Conservation (phyloP, 2,113 vertebrate species). For the Dromaius novaehollandiae region DNA sequence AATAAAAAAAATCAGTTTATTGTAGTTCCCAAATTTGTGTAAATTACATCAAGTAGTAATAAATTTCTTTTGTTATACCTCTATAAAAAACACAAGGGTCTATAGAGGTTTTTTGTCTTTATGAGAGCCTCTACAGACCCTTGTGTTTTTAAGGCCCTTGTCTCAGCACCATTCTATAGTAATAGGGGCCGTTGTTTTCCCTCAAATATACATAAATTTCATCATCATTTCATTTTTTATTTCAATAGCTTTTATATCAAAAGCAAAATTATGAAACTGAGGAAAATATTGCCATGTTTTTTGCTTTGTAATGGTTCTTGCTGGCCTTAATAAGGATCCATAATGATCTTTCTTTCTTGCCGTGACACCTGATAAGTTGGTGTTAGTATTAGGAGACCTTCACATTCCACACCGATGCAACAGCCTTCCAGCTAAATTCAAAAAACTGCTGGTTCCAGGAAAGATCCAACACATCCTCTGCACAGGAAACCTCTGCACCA, state of each 20-base stretch:
- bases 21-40: background rate
- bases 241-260: background rate
- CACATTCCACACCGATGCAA: slow-evolving; percentile 99
- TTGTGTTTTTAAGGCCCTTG: background rate
- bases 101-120: no score
- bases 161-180: accelerated
- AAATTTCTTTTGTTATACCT: background rate
- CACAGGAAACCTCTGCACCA: slow-evolving; percentile 98
- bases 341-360: background rate
- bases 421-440: slow-evolving; percentile 97
- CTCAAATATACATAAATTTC: background rate
- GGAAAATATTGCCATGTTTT: background rate
- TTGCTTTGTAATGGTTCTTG: background rate
- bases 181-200: background rate
- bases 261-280: background rate
- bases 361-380: slow-evolving; percentile 82
- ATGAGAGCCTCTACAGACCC: background rate
- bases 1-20: background rate
- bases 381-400: slow-evolving; percentile 97
- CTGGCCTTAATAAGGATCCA: background rate
- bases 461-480: slow-evolving; percentile 99
- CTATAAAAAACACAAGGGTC: no score
- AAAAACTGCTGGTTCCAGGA: slow-evolving; percentile 96
- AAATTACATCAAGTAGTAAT: background rate
- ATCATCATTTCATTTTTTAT: background rate